Percentiles rank a stretch among this genome's conserved stretches.
Evolutionary conservation across 2,113 vertebrate species (phyloP).

Genomic region (Rhizomys pruinosus): DNA sequence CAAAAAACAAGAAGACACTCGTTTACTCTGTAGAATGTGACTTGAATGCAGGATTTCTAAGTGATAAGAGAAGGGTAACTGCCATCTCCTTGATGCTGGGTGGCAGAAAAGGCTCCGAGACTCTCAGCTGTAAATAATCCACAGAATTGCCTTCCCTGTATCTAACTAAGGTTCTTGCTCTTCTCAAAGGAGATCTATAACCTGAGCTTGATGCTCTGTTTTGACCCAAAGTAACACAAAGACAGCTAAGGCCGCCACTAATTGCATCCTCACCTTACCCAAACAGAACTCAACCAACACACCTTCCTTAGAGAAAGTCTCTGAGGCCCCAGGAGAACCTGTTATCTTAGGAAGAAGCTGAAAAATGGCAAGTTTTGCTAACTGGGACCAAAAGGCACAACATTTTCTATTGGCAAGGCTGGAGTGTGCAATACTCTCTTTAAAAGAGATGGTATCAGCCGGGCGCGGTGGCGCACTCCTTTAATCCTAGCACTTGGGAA

Average conservation of each 20-base stretch:
- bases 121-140: not conserved
- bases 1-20: not conserved
- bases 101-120: not conserved
- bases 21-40: not conserved
- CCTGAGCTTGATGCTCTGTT: not conserved
- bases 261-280: not conserved
- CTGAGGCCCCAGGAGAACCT: not conserved
- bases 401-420: not conserved
- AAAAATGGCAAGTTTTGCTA: not conserved
- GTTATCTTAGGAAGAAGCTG: not conserved
- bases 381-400: constrained; percentile 3
- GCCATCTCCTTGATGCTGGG: not conserved
- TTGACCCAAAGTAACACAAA: not conserved
- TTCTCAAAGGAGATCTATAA: not conserved
- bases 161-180: not conserved
- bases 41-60: not conserved
- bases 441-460: not conserved
- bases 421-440: not conserved
- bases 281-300: not conserved
- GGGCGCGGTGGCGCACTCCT: too few relatives aligned
- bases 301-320: not conserved
- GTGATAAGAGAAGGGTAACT: not conserved
- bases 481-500: too few relatives aligned
- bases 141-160: not conserved
- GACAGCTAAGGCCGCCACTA: not conserved